Evolutionary conservation across 2,113 vertebrate genomes (phyloP).

Genomic region (Cercocebus atys): DNA sequence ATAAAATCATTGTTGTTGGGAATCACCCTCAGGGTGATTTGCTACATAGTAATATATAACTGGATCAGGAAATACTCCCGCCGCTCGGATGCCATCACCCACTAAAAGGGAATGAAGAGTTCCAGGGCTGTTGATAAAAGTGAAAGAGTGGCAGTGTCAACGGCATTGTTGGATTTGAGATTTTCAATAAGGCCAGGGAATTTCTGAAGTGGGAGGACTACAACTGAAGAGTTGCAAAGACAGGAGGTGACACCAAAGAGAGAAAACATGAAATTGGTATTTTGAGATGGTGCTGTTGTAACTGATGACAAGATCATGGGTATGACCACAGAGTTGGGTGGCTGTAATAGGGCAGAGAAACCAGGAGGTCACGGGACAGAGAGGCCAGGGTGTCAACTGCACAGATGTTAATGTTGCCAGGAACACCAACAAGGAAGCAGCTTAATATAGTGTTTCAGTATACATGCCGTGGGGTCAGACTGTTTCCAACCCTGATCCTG

Average conservation of each 20-base stretch:
- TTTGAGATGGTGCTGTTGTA: background rate
- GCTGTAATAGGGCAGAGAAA: background rate
- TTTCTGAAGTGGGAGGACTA: background rate
- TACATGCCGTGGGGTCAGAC: background rate
- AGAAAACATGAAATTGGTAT: background rate
- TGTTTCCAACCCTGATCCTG: background rate
- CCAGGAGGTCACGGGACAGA: background rate
- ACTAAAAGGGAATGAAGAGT: background rate
- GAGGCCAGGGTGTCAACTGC: background rate
- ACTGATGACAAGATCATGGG: background rate
- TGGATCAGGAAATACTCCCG: background rate
- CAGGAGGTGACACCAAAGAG: background rate
- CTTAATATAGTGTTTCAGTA: accelerated
- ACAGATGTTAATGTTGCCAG: background rate
- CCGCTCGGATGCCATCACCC: background rate
- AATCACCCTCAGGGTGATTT: background rate
- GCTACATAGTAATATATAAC: background rate
- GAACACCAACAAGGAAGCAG: background rate
- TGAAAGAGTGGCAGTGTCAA: background rate
- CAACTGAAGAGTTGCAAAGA: background rate
- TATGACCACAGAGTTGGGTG: too few species aligned
- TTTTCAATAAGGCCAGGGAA: background rate
- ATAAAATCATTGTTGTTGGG: background rate
- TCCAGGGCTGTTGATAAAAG: background rate
- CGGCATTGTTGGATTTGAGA: background rate